These are phyloP conservation scores for Poecilia wingei DNA, from an alignment of 2,797 vertebrate genomes.

Conservation along the genomic window DNA sequence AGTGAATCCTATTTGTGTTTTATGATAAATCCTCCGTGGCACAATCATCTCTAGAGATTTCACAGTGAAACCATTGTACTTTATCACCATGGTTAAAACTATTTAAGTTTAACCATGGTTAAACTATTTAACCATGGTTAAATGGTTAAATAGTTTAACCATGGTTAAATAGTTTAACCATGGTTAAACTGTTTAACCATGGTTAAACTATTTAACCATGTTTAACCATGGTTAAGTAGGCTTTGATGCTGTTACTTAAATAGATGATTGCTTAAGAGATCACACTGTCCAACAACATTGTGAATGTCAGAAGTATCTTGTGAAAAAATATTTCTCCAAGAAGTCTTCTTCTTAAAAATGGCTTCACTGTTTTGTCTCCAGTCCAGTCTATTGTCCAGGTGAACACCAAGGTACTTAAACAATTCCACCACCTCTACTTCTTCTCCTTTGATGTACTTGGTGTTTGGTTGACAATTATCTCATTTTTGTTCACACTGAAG, in stretches of 20 bases:
- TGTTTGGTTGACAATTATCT: not conserved
- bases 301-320: not conserved
- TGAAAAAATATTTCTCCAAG: not conserved
- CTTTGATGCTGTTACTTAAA: too few relatives aligned
- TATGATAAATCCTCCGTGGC: not conserved
- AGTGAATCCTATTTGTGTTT: not conserved
- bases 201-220: not conserved
- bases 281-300: not conserved
- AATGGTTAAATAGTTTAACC: too few relatives aligned
- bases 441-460: not conserved
- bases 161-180: too few relatives aligned
- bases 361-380: not conserved
- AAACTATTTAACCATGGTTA: too few relatives aligned
- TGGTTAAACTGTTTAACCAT: too few relatives aligned
- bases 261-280: not conserved
- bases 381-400: too few relatives aligned
- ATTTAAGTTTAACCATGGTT: not conserved
- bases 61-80: not conserved
- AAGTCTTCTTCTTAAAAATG: not conserved
- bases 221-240: too few relatives aligned
- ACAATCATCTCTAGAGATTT: not conserved
- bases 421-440: not conserved
- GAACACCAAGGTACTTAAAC: not conserved
- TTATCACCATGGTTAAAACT: not conserved
- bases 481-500: not conserved